Conservation (phyloP, 2,113 vertebrate genomes). For the Cynoglossus semilaevis region DNA sequence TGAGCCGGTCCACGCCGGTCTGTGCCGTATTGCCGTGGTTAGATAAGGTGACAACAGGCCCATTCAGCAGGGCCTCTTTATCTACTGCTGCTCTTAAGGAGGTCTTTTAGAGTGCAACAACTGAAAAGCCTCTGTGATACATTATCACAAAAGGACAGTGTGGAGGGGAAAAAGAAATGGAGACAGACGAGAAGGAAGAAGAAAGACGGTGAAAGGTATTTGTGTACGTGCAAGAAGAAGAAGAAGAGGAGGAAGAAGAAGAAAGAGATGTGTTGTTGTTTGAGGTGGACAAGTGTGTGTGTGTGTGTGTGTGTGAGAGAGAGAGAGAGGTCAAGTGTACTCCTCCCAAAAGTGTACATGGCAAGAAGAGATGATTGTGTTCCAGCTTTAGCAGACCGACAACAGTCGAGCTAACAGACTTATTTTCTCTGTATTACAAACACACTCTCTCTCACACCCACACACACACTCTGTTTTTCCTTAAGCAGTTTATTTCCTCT, state of each 20-base stretch:
- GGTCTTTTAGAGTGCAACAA: conserved; percentile 56
- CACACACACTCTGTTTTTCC: not conserved
- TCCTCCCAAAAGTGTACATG: conserved; percentile 16
- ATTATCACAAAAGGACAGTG: conserved; percentile 49
- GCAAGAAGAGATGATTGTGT: too few relatives aligned
- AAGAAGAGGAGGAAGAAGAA: not conserved
- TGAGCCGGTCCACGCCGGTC: conserved; percentile 56
- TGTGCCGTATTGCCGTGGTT: conserved; percentile 45
- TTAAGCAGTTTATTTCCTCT: conserved; percentile 57
- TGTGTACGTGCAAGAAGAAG: conserved; percentile 27
- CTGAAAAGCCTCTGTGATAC: conserved; percentile 48
- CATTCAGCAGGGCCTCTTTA: conserved; percentile 64
- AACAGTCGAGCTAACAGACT: too few relatives aligned
- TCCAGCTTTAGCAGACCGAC: too few relatives aligned
- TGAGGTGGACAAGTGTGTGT: not conserved
- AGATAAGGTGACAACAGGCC: conserved; percentile 69
- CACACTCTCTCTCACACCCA: too few relatives aligned
- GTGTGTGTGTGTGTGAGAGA: not conserved
- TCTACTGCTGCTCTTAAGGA: conserved; percentile 58
- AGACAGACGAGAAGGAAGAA: conserved; percentile 14
- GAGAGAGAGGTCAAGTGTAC: conserved; percentile 33
- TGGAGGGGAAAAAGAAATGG: conserved; percentile 31
- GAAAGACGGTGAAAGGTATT: conserved; percentile 30
- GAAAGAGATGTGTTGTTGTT: conserved; percentile 6
- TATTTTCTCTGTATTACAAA: not conserved